Percentiles rank a stretch among this genome's conserved stretches.
Evolutionary conservation across 2,797 vertebrate species (phyloP).

Genomic region (Sebastes hubbsi): DNA sequence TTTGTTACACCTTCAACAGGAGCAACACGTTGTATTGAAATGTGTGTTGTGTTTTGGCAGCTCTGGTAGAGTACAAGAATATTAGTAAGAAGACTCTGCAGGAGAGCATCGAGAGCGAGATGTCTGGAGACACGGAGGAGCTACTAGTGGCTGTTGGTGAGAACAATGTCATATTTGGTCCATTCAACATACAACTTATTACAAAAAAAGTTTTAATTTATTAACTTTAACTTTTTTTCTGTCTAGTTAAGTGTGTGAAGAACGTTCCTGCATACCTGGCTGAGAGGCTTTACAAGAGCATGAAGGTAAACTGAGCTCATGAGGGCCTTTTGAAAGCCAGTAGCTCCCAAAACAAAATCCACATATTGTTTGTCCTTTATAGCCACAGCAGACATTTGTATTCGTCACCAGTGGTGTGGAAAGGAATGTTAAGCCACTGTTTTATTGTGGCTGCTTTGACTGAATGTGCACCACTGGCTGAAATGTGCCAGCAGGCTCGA

Average conservation of each 20-base stretch:
- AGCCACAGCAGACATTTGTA: slow-evolving; percentile 5
- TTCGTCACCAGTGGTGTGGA: slow-evolving; percentile 44
- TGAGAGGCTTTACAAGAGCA: slow-evolving; percentile 81
- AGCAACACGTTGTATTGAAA: neutral
- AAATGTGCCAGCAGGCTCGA: neutral
- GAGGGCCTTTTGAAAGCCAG: neutral
- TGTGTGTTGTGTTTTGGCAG: slow-evolving; percentile 66
- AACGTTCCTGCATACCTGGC: slow-evolving; percentile 87
- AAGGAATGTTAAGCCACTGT: slow-evolving; percentile 61
- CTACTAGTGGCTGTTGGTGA: slow-evolving; percentile 89
- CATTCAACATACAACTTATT: neutral
- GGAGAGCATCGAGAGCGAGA: slow-evolving; percentile 89
- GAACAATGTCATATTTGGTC: neutral
- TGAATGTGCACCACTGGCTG: slow-evolving; percentile 12
- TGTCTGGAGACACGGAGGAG: slow-evolving; percentile 86
- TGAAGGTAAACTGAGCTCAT: slow-evolving; percentile 83
- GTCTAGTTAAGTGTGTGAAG: slow-evolving; percentile 87
- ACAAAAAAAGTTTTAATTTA: neutral
- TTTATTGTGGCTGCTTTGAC: slow-evolving; percentile 30
- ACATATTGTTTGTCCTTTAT: slow-evolving; percentile 27
- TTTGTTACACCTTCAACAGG: neutral
- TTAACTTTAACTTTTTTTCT: neutral
- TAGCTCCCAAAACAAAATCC: slow-evolving; percentile 10
- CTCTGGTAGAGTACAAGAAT: slow-evolving; percentile 87
- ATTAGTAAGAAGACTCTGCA: slow-evolving; percentile 89